Percentiles rank a stretch among this genome's conserved stretches.
Evolutionary conservation across 1,140 invertebrate species (phyloP).

Genomic region (Camponotus vicinus): DNA sequence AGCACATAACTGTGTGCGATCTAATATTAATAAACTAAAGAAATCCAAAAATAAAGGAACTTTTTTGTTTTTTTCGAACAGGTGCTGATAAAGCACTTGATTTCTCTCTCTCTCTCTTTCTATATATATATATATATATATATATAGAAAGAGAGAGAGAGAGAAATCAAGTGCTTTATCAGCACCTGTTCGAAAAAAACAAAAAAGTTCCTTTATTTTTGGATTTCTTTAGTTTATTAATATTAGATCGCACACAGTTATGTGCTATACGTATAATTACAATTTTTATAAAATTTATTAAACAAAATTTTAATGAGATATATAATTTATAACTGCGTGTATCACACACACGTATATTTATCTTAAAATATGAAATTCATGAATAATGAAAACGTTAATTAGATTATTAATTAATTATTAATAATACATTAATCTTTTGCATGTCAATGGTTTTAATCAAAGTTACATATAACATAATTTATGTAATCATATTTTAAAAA

Average conservation of each 20-base stretch:
- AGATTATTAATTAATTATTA: background rate
- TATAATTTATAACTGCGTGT: slow-evolving; percentile 6
- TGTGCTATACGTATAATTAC: background rate
- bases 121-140: no score
- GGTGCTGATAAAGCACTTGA: no score
- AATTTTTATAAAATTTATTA: background rate
- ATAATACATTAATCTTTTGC: slow-evolving; percentile 8
- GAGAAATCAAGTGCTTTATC: no score
- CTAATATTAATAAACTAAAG: no score
- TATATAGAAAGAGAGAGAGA: no score
- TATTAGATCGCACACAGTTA: background rate
- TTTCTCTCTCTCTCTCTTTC: no score
- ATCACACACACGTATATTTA: background rate
- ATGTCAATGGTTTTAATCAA: slow-evolving; percentile 7
- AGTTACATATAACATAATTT: slow-evolving; percentile 9
- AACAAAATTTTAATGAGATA: slow-evolving; percentile 2
- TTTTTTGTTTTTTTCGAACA: no score
- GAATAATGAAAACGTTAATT: slow-evolving; percentile 19
- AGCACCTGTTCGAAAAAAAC: no score
- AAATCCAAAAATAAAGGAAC: no score
- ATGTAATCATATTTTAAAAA: background rate
- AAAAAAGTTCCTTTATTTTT: no score
- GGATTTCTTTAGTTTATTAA: no score
- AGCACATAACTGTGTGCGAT: no score
- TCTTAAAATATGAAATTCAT: background rate